phyloP scores from a whole-genome alignment of 2,797 vertebrate species.

The Macrochelys suwanniensis region DNA sequence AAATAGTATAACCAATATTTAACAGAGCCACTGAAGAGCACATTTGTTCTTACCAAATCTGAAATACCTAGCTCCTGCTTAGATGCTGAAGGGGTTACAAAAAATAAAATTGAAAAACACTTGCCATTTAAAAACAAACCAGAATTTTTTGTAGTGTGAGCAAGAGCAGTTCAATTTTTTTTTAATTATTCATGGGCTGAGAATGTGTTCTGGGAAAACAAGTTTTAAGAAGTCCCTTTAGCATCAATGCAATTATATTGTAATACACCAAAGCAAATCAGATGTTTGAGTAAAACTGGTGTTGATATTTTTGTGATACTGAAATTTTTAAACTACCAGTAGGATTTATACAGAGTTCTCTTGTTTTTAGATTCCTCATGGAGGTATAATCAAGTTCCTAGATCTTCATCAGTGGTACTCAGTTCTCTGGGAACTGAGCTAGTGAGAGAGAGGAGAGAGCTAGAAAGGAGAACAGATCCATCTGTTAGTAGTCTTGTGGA shows the following conservation, averaged over 20 bases:
- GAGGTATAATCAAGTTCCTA: conserved; percentile 89
- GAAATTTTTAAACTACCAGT: conserved; percentile 34
- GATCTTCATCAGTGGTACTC: conserved; percentile 86
- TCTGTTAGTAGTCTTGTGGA: conserved; percentile 84
- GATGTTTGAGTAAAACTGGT: background rate
- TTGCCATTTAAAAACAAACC: background rate
- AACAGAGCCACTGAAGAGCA: background rate
- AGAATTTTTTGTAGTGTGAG: background rate
- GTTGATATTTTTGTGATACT: background rate
- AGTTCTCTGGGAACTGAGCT: conserved; percentile 86
- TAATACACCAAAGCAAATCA: background rate
- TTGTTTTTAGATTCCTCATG: conserved; percentile 87
- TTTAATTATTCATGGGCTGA: background rate
- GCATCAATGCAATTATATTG: background rate
- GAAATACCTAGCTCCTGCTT: background rate
- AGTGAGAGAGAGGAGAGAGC: conserved; percentile 86
- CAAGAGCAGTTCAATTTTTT: background rate
- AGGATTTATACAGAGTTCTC: background rate
- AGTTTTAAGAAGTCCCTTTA: background rate
- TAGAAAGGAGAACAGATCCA: conserved; percentile 86
- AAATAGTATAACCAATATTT: background rate
- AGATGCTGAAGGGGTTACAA: background rate
- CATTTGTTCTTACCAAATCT: background rate
- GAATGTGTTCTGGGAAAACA: background rate
- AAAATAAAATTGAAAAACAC: background rate